Conservation (phyloP, 2,888 invertebrate genomes). For the Frankliniella intonsa region DNA sequence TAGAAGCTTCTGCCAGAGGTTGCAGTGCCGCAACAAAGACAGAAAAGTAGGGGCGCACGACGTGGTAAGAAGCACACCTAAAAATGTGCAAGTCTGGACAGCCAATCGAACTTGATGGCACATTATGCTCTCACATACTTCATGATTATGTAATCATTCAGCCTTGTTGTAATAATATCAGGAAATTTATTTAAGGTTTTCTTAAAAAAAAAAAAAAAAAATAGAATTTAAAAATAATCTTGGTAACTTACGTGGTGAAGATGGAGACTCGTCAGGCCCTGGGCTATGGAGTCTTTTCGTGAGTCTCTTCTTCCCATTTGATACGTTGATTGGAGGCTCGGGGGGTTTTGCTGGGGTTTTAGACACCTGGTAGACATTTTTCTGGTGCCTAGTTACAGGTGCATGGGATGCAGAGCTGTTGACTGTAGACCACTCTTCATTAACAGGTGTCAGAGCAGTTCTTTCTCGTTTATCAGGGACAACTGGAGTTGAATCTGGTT, state of each 20-base stretch:
- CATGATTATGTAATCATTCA: no score
- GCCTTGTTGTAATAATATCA: no score
- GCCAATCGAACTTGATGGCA: no score
- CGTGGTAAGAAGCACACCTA: no score
- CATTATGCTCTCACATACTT: no score
- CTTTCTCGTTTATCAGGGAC: neutral
- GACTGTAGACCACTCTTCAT: neutral
- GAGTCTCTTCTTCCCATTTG: slow-evolving; percentile 11
- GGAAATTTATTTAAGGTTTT: no score
- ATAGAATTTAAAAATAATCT: neutral
- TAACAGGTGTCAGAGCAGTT: neutral
- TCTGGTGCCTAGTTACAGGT: neutral
- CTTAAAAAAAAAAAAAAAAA: no score
- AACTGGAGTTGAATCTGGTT: neutral
- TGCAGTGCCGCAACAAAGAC: no score
- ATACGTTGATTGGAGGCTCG: neutral
- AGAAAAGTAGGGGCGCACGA: no score
- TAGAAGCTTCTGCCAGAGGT: no score
- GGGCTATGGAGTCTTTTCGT: slow-evolving; percentile 36
- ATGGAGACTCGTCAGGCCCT: slow-evolving; percentile 34
- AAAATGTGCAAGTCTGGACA: no score
- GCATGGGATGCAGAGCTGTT: neutral
- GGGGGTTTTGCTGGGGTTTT: neutral
- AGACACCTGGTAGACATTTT: neutral
- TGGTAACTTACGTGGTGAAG: slow-evolving; percentile 37